Evolutionary conservation across 2,888 invertebrate genomes (phyloP), one percentile per base, ranked within the genome.

Genomic region (Lithodes maja): DNA sequence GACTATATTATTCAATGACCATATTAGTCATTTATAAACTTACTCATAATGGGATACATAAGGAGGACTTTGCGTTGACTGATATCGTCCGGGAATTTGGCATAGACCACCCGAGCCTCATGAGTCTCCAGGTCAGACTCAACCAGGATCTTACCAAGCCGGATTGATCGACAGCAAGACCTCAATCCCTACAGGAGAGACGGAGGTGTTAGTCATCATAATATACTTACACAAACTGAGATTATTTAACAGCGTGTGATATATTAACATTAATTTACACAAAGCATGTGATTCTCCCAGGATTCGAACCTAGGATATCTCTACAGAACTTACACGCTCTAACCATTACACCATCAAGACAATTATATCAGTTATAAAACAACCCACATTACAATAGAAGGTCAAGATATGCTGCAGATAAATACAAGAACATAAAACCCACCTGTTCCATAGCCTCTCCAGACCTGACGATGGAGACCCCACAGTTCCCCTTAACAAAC

Each of bases 41-140:
- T 93, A 95, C 98, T 98, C 98, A 99, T 98, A 88, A 99, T 99
- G 9, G 99, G 99, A 94, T 99, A 99, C 98, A 99, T 98, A 2
- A 99, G 95, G 78, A 99, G 95, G 74, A 92, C 92, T 69, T 92
- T 92, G 49, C 92, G 95, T 85, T 96, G 95, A 0, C 97, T 95
- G 92, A 99, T 98, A 93, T 99, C 99, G 92, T 98, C 98, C 0
- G 99, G 99, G 93, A 99, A 98, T 93, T 99, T 97, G 3, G 99
- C 94, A 94, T 99, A 99, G 1, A 99, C 98, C 0, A 99, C 99
- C 93, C 96, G 96, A 0, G 99, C 99, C 93, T 98, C 98, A 93
- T 99, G 98, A 0, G 99, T 99, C 93, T 99, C 99, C 9, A 97
- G 96, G 94, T 99, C 98, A 91, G 98, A 98, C 94, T 99, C 99